Evolutionary conservation across 1,140 invertebrate genomes (phyloP).

Genomic region (Hyposmocoma kahamanoa): DNA sequence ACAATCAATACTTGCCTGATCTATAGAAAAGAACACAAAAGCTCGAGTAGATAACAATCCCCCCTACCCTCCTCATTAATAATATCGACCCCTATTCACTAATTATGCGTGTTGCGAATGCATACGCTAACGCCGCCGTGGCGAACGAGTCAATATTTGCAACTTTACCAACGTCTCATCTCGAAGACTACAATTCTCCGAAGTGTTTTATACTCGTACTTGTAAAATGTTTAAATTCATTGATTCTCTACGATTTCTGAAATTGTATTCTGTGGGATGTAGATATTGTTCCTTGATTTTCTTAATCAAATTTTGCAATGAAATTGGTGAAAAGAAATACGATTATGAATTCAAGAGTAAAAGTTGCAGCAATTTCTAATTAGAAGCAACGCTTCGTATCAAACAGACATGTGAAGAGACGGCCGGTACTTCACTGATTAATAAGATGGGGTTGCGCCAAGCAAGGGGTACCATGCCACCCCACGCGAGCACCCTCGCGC

Average conservation of each 20-base stretch:
- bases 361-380: slow-evolving; percentile 42
- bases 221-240: no score
- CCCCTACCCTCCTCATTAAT: slow-evolving; percentile 60
- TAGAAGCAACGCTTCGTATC: slow-evolving; percentile 41
- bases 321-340: no score
- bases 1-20: slow-evolving; percentile 60
- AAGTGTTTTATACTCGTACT: no score
- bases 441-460: slow-evolving; percentile 68
- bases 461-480: slow-evolving; percentile 56
- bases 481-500: slow-evolving; percentile 59
- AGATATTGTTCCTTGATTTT: no score
- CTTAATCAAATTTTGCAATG: no score
- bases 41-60: slow-evolving; percentile 64
- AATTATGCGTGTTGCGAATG: slow-evolving; percentile 70
- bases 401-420: slow-evolving; percentile 67
- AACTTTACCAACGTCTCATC: no score
- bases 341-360: no score
- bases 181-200: no score
- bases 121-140: slow-evolving; percentile 33
- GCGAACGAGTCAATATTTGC: no score
- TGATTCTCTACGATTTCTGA: no score
- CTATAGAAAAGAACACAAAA: slow-evolving; percentile 69
- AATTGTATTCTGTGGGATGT: no score
- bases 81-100: slow-evolving; percentile 63
- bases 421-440: slow-evolving; percentile 69